phyloP scores from a whole-genome alignment of 2,888 invertebrate genomes.

The Sussaba pulchella region DNA sequence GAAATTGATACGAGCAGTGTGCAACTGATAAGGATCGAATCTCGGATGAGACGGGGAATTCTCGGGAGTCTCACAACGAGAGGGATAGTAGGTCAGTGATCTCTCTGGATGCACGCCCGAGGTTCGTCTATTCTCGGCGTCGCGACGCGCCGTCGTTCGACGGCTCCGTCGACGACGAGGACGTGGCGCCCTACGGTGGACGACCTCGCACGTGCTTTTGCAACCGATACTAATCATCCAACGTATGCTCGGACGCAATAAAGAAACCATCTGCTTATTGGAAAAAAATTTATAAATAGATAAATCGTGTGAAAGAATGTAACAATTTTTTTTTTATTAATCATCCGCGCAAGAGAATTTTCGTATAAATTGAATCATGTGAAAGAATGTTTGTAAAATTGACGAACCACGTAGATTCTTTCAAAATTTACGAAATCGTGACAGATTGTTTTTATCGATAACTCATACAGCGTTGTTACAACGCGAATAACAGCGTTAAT shows the following conservation, averaged over 20 bases:
- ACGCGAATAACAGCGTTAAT: too few relatives aligned
- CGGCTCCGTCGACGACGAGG: slow-evolving; percentile 36
- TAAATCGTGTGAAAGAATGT: background rate
- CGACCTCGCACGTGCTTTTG: slow-evolving; percentile 67
- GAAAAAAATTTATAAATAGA: background rate
- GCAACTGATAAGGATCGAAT: background rate
- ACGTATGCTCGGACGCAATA: slow-evolving; percentile 22
- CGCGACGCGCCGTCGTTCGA: slow-evolving; percentile 69
- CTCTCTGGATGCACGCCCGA: slow-evolving; percentile 79
- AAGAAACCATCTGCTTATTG: slow-evolving; percentile 21
- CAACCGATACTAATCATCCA: slow-evolving; percentile 39
- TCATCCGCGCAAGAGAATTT: too few relatives aligned
- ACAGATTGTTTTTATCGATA: too few relatives aligned
- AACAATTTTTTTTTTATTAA: too few relatives aligned
- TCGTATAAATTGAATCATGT: too few relatives aligned
- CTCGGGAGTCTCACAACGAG: slow-evolving; percentile 38
- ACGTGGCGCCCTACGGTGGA: slow-evolving; percentile 74
- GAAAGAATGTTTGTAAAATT: too few relatives aligned
- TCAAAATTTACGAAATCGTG: too few relatives aligned
- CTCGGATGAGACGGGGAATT: background rate
- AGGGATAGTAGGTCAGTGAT: slow-evolving; percentile 82
- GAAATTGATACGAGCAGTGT: slow-evolving; percentile 20
- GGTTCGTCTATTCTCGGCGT: slow-evolving; percentile 76
- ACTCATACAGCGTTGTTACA: too few relatives aligned
- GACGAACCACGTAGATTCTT: too few relatives aligned